Percentiles rank a stretch among this genome's conserved stretches.
phyloP scores from a whole-genome alignment of 2,113 vertebrate genomes.

The Pica pica region DNA sequence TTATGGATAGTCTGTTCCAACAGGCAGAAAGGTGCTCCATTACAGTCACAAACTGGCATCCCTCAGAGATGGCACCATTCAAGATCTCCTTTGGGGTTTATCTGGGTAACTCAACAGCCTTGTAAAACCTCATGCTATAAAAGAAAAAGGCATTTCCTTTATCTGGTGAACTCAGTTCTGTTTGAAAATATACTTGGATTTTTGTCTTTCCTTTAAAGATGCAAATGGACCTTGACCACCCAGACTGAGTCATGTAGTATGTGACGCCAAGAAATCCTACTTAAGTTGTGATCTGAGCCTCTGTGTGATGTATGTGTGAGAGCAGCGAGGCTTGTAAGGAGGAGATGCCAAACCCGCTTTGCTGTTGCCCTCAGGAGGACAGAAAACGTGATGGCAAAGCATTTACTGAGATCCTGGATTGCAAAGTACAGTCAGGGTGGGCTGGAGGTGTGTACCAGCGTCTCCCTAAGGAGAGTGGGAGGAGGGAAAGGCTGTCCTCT shows the following conservation, averaged over 20 bases:
- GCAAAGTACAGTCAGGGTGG: background rate
- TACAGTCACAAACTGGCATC: background rate
- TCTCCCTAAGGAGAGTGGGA: background rate
- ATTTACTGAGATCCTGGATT: background rate
- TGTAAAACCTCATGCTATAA: background rate
- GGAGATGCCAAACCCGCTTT: background rate
- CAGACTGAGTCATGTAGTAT: background rate
- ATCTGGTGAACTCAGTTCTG: background rate
- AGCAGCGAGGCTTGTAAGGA: background rate
- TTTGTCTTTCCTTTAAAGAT: background rate
- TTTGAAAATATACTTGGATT: background rate
- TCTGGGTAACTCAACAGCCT: background rate
- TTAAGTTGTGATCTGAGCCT: background rate
- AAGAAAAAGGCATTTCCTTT: background rate
- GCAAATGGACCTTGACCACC: background rate
- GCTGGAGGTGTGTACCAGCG: background rate
- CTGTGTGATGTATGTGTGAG: background rate
- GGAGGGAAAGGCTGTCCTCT: background rate
- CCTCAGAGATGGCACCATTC: background rate
- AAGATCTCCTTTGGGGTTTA: background rate
- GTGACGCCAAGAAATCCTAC: background rate
- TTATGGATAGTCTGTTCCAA: background rate
- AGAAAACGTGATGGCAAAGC: background rate
- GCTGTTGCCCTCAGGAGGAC: background rate
- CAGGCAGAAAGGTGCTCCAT: background rate